These are phyloP conservation scores for Poeciliopsis gracilis DNA, from an alignment of 2,797 vertebrate genomes.

Conservation along the genomic window DNA sequence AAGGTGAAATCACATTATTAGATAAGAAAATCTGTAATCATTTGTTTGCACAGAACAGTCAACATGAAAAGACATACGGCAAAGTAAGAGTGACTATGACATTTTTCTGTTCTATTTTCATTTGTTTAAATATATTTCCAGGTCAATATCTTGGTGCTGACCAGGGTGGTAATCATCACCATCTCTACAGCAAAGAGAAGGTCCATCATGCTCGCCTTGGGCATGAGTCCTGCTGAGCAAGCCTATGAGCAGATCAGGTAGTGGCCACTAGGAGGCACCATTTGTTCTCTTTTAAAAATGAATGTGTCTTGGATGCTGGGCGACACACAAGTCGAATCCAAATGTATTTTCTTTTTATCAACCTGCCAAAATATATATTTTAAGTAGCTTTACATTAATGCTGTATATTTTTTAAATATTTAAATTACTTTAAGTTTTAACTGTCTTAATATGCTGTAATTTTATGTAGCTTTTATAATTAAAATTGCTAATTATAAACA, in stretches of 20 bases:
- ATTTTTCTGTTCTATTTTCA: not conserved
- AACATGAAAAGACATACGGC: not conserved
- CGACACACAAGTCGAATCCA: not conserved
- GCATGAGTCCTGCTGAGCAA: slow-evolving; percentile 76
- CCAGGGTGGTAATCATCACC: slow-evolving; percentile 82
- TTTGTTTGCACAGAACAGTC: not conserved
- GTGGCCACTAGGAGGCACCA: slow-evolving; percentile 78
- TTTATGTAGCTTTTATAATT: not conserved
- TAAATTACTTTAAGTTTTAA: not conserved
- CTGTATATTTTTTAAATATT: not conserved
- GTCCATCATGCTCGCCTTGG: slow-evolving; percentile 81
- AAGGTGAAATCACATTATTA: not conserved
- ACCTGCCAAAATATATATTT: not conserved
- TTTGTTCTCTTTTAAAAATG: slow-evolving; percentile 65
- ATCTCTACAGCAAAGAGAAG: slow-evolving; percentile 82
- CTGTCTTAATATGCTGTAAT: not conserved
- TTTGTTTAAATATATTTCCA: slow-evolving; percentile 40
- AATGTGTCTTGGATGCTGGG: not conserved
- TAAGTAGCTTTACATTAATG: not conserved
- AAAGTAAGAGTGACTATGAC: not conserved
- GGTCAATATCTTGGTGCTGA: slow-evolving; percentile 84
- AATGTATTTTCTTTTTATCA: not conserved
- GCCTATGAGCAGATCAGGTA: slow-evolving; percentile 83
- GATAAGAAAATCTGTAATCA: too few relatives aligned
- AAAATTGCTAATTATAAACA: not conserved